phyloP scores from a whole-genome alignment of 2,888 invertebrate species.

The Coleophora flavipennella region DNA sequence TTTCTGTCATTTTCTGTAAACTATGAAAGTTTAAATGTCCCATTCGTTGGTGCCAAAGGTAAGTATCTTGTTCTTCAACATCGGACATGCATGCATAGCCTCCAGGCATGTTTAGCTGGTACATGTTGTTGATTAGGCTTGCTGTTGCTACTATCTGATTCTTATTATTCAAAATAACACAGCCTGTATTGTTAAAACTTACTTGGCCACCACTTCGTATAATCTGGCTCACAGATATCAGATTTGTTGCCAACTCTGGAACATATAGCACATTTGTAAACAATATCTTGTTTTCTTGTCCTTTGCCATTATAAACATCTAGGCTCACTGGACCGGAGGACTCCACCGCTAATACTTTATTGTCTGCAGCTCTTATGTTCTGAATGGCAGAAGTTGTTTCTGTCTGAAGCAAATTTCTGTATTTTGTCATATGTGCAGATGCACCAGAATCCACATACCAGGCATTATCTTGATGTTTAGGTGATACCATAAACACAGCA shows the following conservation, averaged over 20 bases:
- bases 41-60: too few species aligned
- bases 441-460: not conserved
- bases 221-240: slow-evolving; percentile 14
- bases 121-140: slow-evolving; percentile 14
- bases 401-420: too few species aligned
- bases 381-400: too few species aligned
- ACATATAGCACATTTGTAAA: slow-evolving; percentile 11
- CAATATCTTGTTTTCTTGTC: not conserved
- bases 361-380: too few species aligned
- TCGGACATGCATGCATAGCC: slow-evolving; percentile 7
- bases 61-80: slow-evolving; percentile 5
- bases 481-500: slow-evolving; percentile 9
- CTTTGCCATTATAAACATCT: not conserved
- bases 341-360: not conserved
- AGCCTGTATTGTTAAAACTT: slow-evolving; percentile 12
- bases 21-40: slow-evolving; percentile 10
- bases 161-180: slow-evolving; percentile 9
- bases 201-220: slow-evolving; percentile 14
- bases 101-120: slow-evolving; percentile 9
- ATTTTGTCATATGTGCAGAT: too few species aligned
- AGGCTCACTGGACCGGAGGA: too few species aligned
- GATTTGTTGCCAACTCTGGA: slow-evolving; percentile 11
- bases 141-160: slow-evolving; percentile 9
- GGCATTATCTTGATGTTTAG: not conserved
- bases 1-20: slow-evolving; percentile 10